Evolutionary conservation across 1,140 invertebrate species (phyloP).

Genomic region (Parasteatoda tepidariorum): DNA sequence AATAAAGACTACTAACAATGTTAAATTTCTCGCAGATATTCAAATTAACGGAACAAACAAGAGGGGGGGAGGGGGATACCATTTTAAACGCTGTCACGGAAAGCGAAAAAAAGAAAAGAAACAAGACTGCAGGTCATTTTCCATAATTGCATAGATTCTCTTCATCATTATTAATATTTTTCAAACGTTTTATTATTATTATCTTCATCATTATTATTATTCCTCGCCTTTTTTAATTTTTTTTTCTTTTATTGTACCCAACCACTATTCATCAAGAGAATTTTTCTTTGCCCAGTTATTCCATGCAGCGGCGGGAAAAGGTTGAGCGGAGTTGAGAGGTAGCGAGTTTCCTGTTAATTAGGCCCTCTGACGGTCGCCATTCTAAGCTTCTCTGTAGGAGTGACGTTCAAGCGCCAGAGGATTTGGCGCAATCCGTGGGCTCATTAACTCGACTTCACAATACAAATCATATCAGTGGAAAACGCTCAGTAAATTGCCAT

Average conservation of each 20-base stretch:
- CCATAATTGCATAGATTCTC: conserved; percentile 36
- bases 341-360: conserved; percentile 48
- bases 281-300: neutral
- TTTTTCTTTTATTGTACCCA: neutral
- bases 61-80: neutral
- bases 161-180: conserved; percentile 14
- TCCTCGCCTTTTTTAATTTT: neutral
- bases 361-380: conserved; percentile 56
- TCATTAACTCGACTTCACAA: conserved; percentile 61
- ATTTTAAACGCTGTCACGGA: neutral
- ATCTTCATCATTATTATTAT: neutral
- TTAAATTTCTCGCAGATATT: conserved; percentile 16
- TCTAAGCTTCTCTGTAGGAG: conserved; percentile 8
- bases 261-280: neutral
- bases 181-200: neutral
- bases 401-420: conserved; percentile 38
- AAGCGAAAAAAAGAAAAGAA: neutral
- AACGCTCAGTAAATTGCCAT: conserved; percentile 59
- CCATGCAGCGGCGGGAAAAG: neutral
- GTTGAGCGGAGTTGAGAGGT: conserved; percentile 1
- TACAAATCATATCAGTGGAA: conserved; percentile 60
- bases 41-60: conserved; percentile 1
- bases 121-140: neutral
- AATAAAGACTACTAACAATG: conserved; percentile 1
- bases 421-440: conserved; percentile 59